These are phyloP conservation scores for Astreopora myriophthalma DNA, from an alignment of 64 coral and sea anemone species.

Conservation along the genomic window DNA sequence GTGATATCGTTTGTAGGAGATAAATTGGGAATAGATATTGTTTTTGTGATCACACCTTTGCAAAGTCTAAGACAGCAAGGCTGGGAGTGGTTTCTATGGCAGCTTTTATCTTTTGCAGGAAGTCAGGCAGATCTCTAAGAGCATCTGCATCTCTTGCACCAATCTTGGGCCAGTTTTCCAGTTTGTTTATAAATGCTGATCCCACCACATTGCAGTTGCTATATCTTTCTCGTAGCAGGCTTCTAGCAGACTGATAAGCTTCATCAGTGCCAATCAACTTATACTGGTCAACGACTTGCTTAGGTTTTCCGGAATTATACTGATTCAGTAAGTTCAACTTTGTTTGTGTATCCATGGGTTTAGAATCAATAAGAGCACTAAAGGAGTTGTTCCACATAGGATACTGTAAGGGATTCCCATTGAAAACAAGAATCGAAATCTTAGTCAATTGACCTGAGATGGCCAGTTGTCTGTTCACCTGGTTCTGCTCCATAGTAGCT, in stretches of 20 bases:
- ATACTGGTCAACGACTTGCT: conserved; percentile 38
- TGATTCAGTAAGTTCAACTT: conserved; percentile 18
- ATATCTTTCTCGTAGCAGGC: conserved; percentile 25
- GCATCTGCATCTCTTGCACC: conserved; percentile 16
- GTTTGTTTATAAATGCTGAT: conserved; percentile 35
- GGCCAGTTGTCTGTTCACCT: background rate
- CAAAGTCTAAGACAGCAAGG: conserved; percentile 60
- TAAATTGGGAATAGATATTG: no score
- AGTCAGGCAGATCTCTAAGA: conserved; percentile 43
- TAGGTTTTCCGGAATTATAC: conserved; percentile 24
- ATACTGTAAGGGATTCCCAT: background rate
- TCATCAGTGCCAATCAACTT: conserved; percentile 44
- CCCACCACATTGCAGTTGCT: background rate
- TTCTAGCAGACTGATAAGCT: conserved; percentile 39
- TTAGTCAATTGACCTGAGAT: background rate
- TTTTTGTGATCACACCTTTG: no score
- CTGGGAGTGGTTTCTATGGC: conserved; percentile 21
- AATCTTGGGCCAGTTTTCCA: conserved; percentile 64
- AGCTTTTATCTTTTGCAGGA: conserved; percentile 41
- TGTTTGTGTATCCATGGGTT: conserved; percentile 2
- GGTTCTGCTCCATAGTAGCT: background rate
- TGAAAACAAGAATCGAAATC: background rate
- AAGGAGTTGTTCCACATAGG: conserved; percentile 26
- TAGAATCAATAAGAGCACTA: background rate
- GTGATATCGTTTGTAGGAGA: no score